Evolutionary conservation across 2,797 vertebrate species (phyloP).

Genomic region (Poeciliopsis gracilis): DNA sequence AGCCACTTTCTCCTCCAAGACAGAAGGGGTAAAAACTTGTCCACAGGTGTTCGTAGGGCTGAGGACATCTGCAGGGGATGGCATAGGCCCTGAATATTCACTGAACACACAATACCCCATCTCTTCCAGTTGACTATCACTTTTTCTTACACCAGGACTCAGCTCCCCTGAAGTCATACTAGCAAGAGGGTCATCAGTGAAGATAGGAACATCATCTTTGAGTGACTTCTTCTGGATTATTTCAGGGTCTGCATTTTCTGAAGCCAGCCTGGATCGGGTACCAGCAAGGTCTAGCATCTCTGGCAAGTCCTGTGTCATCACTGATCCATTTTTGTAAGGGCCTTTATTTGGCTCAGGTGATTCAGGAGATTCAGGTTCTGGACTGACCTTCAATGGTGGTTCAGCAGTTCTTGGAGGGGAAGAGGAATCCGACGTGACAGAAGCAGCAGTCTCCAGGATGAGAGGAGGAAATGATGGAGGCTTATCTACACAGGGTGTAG

Average conservation of each 20-base stretch:
- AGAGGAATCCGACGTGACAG: constrained; percentile 75
- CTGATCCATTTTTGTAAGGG: constrained; percentile 89
- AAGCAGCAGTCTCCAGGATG: constrained; percentile 83
- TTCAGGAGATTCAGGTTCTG: constrained; percentile 82
- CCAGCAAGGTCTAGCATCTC: constrained; percentile 97
- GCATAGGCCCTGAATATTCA: constrained; percentile 97
- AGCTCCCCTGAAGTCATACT: constrained; percentile 76
- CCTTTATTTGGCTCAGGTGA: constrained; percentile 85
- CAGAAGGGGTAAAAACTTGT: constrained; percentile 77
- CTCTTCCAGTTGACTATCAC: constrained; percentile 94
- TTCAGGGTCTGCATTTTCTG: constrained; percentile 89
- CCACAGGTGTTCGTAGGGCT: constrained; percentile 78
- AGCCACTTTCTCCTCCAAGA: constrained; percentile 80
- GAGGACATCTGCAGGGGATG: constrained; percentile 89
- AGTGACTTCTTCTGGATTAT: constrained; percentile 83
- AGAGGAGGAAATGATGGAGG: constrained; percentile 86
- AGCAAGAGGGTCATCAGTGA: constrained; percentile 75
- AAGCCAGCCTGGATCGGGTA: constrained; percentile 89
- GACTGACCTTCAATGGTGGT: constrained; percentile 65
- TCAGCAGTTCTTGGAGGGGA: constrained; percentile 74
- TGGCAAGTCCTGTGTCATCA: constrained; percentile 94
- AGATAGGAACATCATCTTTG: constrained; percentile 77
- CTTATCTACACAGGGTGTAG: constrained; percentile 91
- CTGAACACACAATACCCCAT: constrained; percentile 98
- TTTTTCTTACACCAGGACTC: constrained; percentile 75